Conservation (phyloP, 2,888 invertebrate genomes). For the Phasia obesa region DNA sequence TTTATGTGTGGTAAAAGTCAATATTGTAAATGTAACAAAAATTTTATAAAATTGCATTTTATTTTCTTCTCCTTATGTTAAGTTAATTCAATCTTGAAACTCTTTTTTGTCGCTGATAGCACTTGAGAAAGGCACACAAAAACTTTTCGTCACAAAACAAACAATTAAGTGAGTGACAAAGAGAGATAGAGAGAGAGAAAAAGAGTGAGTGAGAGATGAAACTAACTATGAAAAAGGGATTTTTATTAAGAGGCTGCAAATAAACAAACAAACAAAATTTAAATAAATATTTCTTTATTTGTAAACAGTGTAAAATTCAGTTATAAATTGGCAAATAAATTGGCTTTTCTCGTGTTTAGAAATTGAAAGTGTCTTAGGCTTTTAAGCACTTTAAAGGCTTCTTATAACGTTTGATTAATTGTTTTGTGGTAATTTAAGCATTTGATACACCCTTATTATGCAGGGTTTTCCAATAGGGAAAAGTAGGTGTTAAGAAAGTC, state of each 20-base stretch:
- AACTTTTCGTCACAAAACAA: conserved; percentile 36
- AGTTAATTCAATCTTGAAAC: conserved; percentile 3
- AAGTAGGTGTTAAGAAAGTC: no score
- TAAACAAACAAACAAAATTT: conserved; percentile 31
- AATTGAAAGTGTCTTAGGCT: conserved; percentile 16
- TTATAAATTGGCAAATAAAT: conserved; percentile 41
- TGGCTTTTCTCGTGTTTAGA: not conserved
- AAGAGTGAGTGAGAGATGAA: not conserved
- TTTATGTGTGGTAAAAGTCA: conserved; percentile 73
- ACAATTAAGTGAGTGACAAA: not conserved
- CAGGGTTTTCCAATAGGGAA: not conserved
- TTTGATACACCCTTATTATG: not conserved
- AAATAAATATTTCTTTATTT: not conserved
- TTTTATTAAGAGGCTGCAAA: conserved; percentile 45
- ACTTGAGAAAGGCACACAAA: conserved; percentile 66
- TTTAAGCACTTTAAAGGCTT: conserved; percentile 43
- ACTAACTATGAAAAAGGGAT: conserved; percentile 22
- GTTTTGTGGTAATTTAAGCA: not conserved
- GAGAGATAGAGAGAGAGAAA: not conserved
- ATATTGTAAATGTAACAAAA: conserved; percentile 62
- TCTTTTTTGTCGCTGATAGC: conserved; percentile 15
- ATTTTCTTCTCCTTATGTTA: conserved; percentile 30
- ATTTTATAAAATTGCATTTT: conserved; percentile 61
- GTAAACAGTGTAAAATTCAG: not conserved
- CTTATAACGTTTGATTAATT: conserved; percentile 15